Evolutionary conservation across 1,140 invertebrate genomes (phyloP), one percentile per base, ranked within the genome.

Genomic region (Bicyclus anynana): DNA sequence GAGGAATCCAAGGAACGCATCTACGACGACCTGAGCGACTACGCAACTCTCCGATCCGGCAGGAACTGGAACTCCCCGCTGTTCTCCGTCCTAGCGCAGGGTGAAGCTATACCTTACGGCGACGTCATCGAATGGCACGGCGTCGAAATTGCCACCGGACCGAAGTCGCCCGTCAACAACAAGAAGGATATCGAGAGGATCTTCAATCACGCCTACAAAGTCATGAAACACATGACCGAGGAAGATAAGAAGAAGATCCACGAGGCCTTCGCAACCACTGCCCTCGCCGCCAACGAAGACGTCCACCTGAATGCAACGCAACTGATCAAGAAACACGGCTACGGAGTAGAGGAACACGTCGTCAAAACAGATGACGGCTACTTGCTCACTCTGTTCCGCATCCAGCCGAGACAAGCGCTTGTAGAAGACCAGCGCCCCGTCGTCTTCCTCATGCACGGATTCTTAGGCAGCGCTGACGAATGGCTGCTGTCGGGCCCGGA

Each of bases 371-470:
- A 90, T 16, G 93, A 94, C 73, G 92, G 91, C 2, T 93, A 93
- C 72, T 72, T 90, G 5, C 80, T 93, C 29, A 90, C 84, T 26
- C 58, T 93, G 37, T 91, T 93, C 75, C 85, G 92, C 53, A 92
- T 94, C 46, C 84, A 89, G 0, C 72, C 89, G 17, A 70, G 70
- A 38, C 54, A 66, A 20, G 55, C 59, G 16, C 21, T 20, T 12
- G 53, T 13, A 29, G 29, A 26, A 46, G 72, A 38, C 9, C 42
- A 60, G 7, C 54, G 55, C 6, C 78, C 77, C 12, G 89, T 90
- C 1, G 90, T 92, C 0, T 89, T 92, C 53, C 64, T 94, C 12
- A 92, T 94, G 85, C 94, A 94, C 73, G 93, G 93, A 12, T 66
- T 94, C 1, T 72, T 92, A 5, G 90, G 89, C n/a, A 91, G 90